These are phyloP conservation scores for Amaurobius ferox DNA, from an alignment of 2,888 invertebrate genomes.

Conservation along the genomic window DNA sequence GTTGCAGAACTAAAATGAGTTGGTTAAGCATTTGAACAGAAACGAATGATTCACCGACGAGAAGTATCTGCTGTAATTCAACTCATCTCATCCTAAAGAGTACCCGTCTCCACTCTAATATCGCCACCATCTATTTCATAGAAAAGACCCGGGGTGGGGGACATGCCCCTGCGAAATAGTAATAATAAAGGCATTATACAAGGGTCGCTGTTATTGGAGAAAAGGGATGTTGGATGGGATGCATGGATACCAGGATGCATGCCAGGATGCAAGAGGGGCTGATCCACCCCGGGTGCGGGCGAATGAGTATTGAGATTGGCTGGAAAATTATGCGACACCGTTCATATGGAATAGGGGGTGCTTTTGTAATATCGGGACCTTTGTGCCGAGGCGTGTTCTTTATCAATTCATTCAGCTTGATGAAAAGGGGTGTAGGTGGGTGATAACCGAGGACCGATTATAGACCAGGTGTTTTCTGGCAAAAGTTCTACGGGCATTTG, in stretches of 20 bases:
- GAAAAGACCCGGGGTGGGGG: neutral
- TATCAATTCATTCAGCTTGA: neutral
- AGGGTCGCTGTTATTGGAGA: slow-evolving; percentile 48
- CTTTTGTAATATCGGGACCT: slow-evolving; percentile 4
- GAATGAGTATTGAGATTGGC: slow-evolving; percentile 67
- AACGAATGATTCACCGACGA: neutral
- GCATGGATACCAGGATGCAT: slow-evolving; percentile 42
- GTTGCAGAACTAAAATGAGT: too few relatives aligned
- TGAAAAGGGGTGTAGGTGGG: neutral
- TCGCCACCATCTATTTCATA: too few relatives aligned
- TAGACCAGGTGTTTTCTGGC: too few relatives aligned
- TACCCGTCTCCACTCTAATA: too few relatives aligned
- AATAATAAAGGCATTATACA: slow-evolving; percentile 3
- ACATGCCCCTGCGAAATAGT: slow-evolving; percentile 3
- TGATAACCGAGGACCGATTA: too few relatives aligned
- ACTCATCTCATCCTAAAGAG: too few relatives aligned
- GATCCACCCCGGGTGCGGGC: slow-evolving; percentile 59
- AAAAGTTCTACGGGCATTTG: too few relatives aligned
- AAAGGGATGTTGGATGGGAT: slow-evolving; percentile 51
- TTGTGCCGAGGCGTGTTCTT: neutral
- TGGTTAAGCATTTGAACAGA: neutral
- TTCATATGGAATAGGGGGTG: neutral
- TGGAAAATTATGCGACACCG: slow-evolving; percentile 31
- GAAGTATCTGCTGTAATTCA: too few relatives aligned
- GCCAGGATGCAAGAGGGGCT: slow-evolving; percentile 63